Evolutionary conservation across 2,888 invertebrate genomes (phyloP), one percentile per base, ranked within the genome.

Genomic region (Melipona bicolor): DNA sequence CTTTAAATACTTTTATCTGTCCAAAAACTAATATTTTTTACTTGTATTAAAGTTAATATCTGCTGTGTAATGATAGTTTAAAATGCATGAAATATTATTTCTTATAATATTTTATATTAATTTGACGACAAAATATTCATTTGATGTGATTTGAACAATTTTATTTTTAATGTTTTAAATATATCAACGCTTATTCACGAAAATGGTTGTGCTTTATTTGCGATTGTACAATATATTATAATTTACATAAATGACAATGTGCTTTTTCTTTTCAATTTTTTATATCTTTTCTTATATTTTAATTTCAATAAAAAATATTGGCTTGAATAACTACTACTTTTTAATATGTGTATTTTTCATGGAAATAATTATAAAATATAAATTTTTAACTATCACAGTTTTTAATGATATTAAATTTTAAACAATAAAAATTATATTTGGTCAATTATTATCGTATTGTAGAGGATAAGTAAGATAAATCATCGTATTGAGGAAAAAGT

Each of bases 11-110:
- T 67, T 76, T 36, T 75, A 52, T 64, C 17, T 56, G 59, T 70
- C 49, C 50, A 62, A 72, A 56, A n/a, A 72, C 21, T 54, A 77
- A 72, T 72, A 56, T 61, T 56, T 76, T 6, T 13, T 65, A 73
- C 56, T 21, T 68, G 15, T 24, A 78, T 49, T 27, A 62, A 72
- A 78, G 21, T 11, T 24, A 72, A 49, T 56, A 50, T 11, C n/a
- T 43, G 15, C 11, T 54, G 19, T 49, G 15, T 21, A 13, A 49
- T 77, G 43, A 64, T 64, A 32, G 24, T 78, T 78, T 67, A n/a
- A 78, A 71, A 67, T 52, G 27, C 52, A 67, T 49, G 36, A 67
- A 72, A 17, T 61, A 61, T 27, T 61, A 61, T 61, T 61, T 61
- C 9, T 27, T 32, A 11, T 24, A 56, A 27, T 24, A 64, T 56